Evolutionary conservation across 2,113 vertebrate species (phyloP), one percentile per base, ranked within the genome.

Genomic region (Corapipo altera): DNA sequence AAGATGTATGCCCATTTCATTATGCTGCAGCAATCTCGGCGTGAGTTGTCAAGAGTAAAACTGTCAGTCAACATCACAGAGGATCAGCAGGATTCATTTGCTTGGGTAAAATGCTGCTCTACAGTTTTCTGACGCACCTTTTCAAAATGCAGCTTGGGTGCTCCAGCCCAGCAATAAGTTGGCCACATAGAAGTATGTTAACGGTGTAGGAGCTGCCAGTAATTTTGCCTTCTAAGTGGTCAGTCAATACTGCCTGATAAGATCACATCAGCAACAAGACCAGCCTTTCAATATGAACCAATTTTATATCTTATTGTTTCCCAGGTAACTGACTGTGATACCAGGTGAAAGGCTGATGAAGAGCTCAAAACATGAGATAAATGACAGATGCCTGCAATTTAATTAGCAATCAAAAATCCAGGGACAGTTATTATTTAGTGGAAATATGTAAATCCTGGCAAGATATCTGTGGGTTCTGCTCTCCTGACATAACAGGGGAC

Each of bases 171-270:
- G 46, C 35, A 67, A 10, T 12, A 41, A 74, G 41, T 66, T 74
- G 59, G n/a, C 27, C 41, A 17, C 20, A 33, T 4, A 48, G 39
- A 88, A 94, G 21, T 54, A 71, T 5, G 37, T 69, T 70, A 82
- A 76, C 55, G 43, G 20, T 61, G 27, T 20, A 75, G 44, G 80
- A 78, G 46, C 37, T 76, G 57, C 59, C 75, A 81, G 88, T 90
- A 91, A 78, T 85, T 95, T 78, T 81, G n/a, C 59, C 44, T 87
- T 93, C 79, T 96, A 95, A 97, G 76, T 92, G 81, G 96, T 97
- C 91, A 89, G 77, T 96, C 91, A 91, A 93, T 97, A 81, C 21
- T n/a, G 54, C 20, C 58, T 88, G 97, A 97, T 97, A 98, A 97
- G 85, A 98, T 97, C 96, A 58, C 76, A 94, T 90, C 89, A 95